Conservation (phyloP, 2,113 vertebrate species). For the Parotia lawesii region DNA sequence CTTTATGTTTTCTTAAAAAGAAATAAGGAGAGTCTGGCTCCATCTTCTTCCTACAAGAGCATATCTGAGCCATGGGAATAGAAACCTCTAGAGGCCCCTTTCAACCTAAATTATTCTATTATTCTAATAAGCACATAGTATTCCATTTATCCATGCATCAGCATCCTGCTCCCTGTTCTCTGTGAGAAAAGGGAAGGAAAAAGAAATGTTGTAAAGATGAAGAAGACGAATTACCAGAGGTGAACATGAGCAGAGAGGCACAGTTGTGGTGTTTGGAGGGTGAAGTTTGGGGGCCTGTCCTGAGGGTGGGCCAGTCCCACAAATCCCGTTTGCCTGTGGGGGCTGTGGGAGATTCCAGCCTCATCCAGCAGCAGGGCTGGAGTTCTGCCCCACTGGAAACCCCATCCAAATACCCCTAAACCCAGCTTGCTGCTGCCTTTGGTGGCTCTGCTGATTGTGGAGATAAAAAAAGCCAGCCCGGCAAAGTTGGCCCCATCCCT, state of each 20-base stretch:
- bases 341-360: neutral
- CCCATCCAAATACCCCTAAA: neutral
- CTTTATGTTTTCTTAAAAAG: neutral
- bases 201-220: neutral
- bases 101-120: neutral
- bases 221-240: neutral
- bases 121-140: neutral
- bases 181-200: neutral
- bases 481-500: neutral
- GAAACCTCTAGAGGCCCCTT: neutral
- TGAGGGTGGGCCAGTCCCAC: neutral
- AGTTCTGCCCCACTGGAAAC: neutral
- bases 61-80: neutral
- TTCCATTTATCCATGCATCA: neutral
- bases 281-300: neutral
- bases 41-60: neutral
- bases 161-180: neutral
- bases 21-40: neutral
- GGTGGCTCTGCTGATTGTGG: neutral
- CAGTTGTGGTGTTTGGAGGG: accelerated
- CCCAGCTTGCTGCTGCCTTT: neutral
- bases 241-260: accelerated
- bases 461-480: neutral
- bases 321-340: neutral
- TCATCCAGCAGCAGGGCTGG: neutral